Percentiles rank a stretch among this genome's conserved stretches.
These are phyloP conservation scores for Linyphia triangularis DNA, from an alignment of 2,888 invertebrate species.

Conservation along the genomic window DNA sequence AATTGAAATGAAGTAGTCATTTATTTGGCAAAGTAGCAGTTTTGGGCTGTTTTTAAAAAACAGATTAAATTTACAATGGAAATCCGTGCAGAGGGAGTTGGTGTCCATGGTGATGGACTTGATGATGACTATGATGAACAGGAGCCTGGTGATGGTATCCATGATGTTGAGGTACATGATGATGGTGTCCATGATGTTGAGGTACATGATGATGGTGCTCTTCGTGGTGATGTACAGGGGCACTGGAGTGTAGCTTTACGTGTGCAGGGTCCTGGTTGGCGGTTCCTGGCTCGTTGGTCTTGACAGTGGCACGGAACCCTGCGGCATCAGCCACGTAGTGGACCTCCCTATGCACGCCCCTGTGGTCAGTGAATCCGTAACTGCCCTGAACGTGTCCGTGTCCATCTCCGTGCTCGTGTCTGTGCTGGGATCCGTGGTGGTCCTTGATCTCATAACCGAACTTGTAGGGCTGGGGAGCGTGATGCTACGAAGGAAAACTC, in stretches of 20 bases:
- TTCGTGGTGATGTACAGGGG: not conserved
- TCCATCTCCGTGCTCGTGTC: constrained; percentile 41
- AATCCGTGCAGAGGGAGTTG: too few species aligned
- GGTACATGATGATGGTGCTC: not conserved
- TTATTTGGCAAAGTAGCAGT: too few species aligned
- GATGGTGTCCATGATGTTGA: constrained; percentile 13
- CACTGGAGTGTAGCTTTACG: constrained; percentile 31
- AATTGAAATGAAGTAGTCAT: too few species aligned
- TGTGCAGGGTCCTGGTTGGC: constrained; percentile 59
- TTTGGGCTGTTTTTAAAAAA: too few species aligned
- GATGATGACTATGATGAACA: constrained; percentile 14
- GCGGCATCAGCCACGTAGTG: constrained; percentile 50
- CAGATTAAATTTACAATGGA: too few species aligned
- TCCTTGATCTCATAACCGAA: constrained; percentile 54
- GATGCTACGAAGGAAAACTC: constrained; percentile 1
- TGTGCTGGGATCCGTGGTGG: constrained; percentile 32
- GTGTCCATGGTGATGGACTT: not conserved
- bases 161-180: constrained; percentile 25
- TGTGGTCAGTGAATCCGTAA: constrained; percentile 56
- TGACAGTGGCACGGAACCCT: constrained; percentile 54
- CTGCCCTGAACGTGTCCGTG: constrained; percentile 51
- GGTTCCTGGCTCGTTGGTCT: constrained; percentile 61
- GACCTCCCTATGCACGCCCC: constrained; percentile 47
- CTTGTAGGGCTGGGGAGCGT: constrained; percentile 51
- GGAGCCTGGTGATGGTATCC: constrained; percentile 18